Percentiles rank a stretch among this genome's conserved stretches.
Conservation (phyloP, 2,888 invertebrate species). For the Ophion slaviceki region DNA sequence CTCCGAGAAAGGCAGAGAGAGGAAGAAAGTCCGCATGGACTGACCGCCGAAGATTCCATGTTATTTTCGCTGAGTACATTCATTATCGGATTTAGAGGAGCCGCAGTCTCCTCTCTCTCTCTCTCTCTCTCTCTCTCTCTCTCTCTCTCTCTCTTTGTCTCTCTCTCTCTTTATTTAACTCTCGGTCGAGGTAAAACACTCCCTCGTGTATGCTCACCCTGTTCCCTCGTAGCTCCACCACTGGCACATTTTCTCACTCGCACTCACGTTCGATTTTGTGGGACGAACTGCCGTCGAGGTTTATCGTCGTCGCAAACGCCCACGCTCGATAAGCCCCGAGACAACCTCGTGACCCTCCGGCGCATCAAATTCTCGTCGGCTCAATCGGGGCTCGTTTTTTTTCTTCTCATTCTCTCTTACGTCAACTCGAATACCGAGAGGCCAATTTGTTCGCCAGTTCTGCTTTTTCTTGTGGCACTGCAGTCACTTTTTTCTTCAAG, state of each 20-base stretch:
- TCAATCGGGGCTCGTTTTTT: conserved; percentile 26
- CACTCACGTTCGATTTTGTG: conserved; percentile 46
- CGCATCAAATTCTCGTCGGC: conserved; percentile 39
- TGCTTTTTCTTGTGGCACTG: neutral
- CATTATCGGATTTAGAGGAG: conserved; percentile 78
- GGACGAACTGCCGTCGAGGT: conserved; percentile 51
- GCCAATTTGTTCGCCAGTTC: neutral
- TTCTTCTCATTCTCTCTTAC: neutral
- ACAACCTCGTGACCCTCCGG: conserved; percentile 65
- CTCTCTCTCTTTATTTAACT: neutral
- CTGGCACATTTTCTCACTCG: conserved; percentile 8
- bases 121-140: neutral
- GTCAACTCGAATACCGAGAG: neutral
- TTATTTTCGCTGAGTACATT: conserved; percentile 80
- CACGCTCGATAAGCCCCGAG: conserved; percentile 69
- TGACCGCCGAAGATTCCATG: conserved; percentile 76
- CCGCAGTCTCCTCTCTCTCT: conserved; percentile 59
- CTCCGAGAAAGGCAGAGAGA: conserved; percentile 27
- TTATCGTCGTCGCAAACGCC: conserved; percentile 67
- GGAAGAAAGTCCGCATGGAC: conserved; percentile 42
- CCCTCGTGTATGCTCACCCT: too few relatives aligned
- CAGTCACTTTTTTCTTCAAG: neutral
- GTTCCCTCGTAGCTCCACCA: too few relatives aligned
- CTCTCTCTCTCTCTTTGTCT: neutral
- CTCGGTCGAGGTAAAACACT: neutral